Evolutionary conservation across 2,113 vertebrate genomes (phyloP).

Genomic region (Euleptes europaea): DNA sequence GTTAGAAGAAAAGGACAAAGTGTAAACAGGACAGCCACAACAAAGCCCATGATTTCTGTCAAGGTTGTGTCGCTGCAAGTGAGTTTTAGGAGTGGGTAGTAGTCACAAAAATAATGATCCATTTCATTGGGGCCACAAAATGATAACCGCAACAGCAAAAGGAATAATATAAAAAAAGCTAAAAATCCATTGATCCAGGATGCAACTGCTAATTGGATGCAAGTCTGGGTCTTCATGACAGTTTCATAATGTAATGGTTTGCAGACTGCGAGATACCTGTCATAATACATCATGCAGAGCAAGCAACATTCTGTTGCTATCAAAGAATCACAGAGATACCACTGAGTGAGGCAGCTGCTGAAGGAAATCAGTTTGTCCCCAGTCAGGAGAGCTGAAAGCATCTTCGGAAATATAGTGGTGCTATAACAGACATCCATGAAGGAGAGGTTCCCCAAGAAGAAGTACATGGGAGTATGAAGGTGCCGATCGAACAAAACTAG

Average conservation of each 20-base stretch:
- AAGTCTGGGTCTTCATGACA: slow-evolving; percentile 33
- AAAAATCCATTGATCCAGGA: slow-evolving; percentile 20
- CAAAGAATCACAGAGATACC: slow-evolving; percentile 57
- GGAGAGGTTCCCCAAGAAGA: slow-evolving; percentile 59
- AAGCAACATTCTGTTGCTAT: slow-evolving; percentile 45
- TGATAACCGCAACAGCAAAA: not conserved
- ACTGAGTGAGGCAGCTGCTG: slow-evolving; percentile 53
- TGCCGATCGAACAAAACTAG: slow-evolving; percentile 42
- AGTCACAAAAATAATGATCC: slow-evolving; percentile 30
- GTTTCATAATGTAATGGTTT: slow-evolving; percentile 40
- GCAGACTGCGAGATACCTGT: slow-evolving; percentile 56
- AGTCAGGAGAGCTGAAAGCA: slow-evolving; percentile 53
- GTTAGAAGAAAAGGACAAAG: slow-evolving; percentile 3
- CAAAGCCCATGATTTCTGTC: not conserved
- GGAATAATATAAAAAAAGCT: slow-evolving; percentile 7
- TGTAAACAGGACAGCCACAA: not conserved
- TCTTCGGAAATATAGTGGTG: slow-evolving; percentile 51
- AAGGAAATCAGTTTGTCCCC: slow-evolving; percentile 57
- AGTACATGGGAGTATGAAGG: slow-evolving; percentile 62
- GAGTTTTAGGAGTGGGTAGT: not conserved
- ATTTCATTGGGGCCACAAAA: slow-evolving; percentile 23
- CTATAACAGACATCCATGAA: slow-evolving; percentile 53
- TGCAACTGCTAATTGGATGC: not conserved
- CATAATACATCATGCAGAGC: slow-evolving; percentile 56
- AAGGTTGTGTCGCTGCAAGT: not conserved